phyloP scores from a whole-genome alignment of 2,888 invertebrate species.

The Phoenoteleia sp. region DNA sequence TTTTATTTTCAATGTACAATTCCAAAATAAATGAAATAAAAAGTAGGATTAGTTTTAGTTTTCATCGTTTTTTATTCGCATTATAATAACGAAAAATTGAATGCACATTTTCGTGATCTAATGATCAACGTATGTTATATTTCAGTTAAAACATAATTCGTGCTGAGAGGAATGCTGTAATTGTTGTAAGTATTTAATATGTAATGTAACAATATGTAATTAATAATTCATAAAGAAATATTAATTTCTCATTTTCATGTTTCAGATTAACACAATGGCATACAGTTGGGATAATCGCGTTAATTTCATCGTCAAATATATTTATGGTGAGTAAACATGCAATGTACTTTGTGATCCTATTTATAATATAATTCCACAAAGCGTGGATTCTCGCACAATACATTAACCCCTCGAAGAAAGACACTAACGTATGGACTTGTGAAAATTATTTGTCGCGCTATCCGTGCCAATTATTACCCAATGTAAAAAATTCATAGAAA shows the following conservation, averaged over 20 bases:
- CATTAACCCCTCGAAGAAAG: slow-evolving; percentile 13
- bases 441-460: not conserved
- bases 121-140: not conserved
- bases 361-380: slow-evolving; percentile 29
- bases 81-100: too few species aligned
- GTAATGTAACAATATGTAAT: not conserved
- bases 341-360: slow-evolving; percentile 24
- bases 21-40: too few species aligned
- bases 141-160: not conserved
- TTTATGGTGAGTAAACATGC: slow-evolving; percentile 91
- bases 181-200: not conserved
- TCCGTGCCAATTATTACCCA: not conserved
- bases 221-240: not conserved
- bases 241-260: not conserved
- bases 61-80: too few species aligned
- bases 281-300: slow-evolving; percentile 95
- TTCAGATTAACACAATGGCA: slow-evolving; percentile 88
- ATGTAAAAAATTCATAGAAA: too few species aligned
- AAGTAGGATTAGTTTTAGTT: too few species aligned
- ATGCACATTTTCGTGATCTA: too few species aligned
- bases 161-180: slow-evolving; percentile 17
- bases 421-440: not conserved
- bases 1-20: too few species aligned
- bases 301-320: slow-evolving; percentile 93
- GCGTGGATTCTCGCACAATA: not conserved